These are phyloP conservation scores for Coilia nasus DNA, from an alignment of 2,797 vertebrate genomes.

Conservation along the genomic window DNA sequence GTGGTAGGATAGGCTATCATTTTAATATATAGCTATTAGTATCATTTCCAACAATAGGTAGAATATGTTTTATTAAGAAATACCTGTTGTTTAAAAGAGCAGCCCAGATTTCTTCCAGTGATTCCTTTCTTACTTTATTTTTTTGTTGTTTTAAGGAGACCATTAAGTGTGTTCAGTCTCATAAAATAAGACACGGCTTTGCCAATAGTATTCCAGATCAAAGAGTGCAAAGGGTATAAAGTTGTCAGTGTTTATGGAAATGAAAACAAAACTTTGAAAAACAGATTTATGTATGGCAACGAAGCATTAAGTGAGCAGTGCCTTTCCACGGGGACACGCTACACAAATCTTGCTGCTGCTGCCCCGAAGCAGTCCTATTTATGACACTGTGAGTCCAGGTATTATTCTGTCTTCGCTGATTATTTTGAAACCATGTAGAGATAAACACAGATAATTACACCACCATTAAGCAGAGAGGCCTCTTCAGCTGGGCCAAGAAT, in stretches of 20 bases:
- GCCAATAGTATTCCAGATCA: neutral
- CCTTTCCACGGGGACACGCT: neutral
- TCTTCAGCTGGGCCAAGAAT: neutral
- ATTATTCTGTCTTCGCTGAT: neutral
- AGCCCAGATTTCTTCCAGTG: neutral
- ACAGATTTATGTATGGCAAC: slow-evolving; percentile 3
- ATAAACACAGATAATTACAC: neutral
- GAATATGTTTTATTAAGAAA: neutral
- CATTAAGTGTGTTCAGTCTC: neutral
- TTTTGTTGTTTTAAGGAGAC: neutral
- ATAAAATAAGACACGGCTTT: neutral
- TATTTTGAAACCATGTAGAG: neutral
- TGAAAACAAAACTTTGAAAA: neutral
- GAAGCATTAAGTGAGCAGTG: neutral
- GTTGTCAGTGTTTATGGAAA: slow-evolving; percentile 23
- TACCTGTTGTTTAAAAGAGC: neutral
- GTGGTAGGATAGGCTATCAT: neutral
- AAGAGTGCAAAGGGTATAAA: neutral
- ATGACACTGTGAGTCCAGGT: neutral
- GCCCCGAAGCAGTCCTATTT: neutral
- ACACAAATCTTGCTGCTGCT: neutral
- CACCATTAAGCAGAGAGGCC: neutral
- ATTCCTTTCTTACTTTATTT: neutral
- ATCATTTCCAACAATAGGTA: neutral
- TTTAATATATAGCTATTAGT: neutral